These are phyloP conservation scores for Synanthedon andrenaeformis DNA, from an alignment of 2,888 invertebrate species.

Conservation along the genomic window DNA sequence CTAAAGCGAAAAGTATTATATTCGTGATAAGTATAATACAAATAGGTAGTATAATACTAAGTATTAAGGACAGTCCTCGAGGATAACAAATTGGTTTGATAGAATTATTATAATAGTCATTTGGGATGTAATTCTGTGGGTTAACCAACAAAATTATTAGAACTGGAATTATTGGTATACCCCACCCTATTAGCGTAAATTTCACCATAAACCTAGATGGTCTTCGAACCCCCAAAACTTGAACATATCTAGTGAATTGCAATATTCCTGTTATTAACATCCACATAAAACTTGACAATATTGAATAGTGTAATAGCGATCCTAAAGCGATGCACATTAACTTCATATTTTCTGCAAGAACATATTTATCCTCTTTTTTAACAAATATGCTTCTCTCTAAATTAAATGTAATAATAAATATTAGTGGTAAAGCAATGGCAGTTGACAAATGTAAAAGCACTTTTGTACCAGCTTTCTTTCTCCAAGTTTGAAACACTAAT, in stretches of 20 bases:
- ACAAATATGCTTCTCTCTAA: conserved; percentile 35
- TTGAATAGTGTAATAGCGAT: conserved; percentile 74
- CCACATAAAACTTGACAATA: conserved; percentile 78
- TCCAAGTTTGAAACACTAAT: conserved; percentile 68
- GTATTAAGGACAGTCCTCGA: conserved; percentile 53
- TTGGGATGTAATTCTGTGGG: conserved; percentile 54
- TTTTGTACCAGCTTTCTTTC: conserved; percentile 74
- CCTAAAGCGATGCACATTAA: conserved; percentile 70
- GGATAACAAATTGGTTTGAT: conserved; percentile 64
- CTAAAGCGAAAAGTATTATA: conserved; percentile 61
- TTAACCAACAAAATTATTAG: conserved; percentile 50
- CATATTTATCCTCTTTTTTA: conserved; percentile 20
- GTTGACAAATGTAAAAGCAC: conserved; percentile 74
- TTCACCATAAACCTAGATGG: conserved; percentile 74
- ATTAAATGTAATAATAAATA: conserved; percentile 50
- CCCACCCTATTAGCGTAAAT: conserved; percentile 74
- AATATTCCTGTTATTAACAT: conserved; percentile 77
- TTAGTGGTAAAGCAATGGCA: conserved; percentile 71
- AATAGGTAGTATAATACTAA: conserved; percentile 67
- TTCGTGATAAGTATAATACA: conserved; percentile 63
- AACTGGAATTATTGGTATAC: conserved; percentile 69
- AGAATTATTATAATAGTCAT: conserved; percentile 13
- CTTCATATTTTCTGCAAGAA: conserved; percentile 25
- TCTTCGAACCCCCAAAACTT: conserved; percentile 70
- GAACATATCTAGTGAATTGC: conserved; percentile 77